Evolutionary conservation across 2,888 invertebrate species (phyloP), one percentile per base, ranked within the genome.

Genomic region (Euphydryas editha): DNA sequence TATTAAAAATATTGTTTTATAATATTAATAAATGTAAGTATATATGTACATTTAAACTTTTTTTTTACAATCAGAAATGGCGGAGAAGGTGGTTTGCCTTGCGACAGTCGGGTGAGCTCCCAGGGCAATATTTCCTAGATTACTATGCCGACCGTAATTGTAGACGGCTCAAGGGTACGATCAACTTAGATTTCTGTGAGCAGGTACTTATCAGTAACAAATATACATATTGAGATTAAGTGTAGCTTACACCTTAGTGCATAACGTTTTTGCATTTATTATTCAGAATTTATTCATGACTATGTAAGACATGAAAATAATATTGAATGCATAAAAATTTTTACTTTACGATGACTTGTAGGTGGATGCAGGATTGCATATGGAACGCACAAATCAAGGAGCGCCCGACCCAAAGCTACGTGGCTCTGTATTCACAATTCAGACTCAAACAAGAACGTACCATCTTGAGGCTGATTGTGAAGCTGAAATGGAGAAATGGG

Each of bases 161-260:
- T 85, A 95, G 96, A 77, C 97, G 97, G 81, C 93, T 96, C 75
- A 98, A 98, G 92, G 98, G 98, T 80, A 95, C 95, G 69, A 98
- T 99, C 80, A 97, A 99, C 94, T 94, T 99, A 81, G 98, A 98
- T 93, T 96, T 98, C 85, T 99, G 99, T 88, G 98, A 98, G 92
- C 98, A 99, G 94, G 97, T 98, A 89, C 77, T 79, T 79, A 67
- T 63, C 49, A 51, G 24, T 20, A 59, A 59, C 15, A 7, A 56
- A 1, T 47, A 37, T 55, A 59, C 13, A 44, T 20, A 57, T 42
- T 36, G 60, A 49, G 46, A 44, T 70, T 59, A 58, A 54, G 47
- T 59, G 55, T 49, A 6, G 30, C 20, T 51, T 24, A 24, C 24
- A 11, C 8, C 24, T 20, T 15, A 49, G 20, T 24, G 51, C 21